These are phyloP conservation scores for Lagenorhynchus albirostris DNA, from an alignment of 2,113 vertebrate genomes.

Conservation along the genomic window DNA sequence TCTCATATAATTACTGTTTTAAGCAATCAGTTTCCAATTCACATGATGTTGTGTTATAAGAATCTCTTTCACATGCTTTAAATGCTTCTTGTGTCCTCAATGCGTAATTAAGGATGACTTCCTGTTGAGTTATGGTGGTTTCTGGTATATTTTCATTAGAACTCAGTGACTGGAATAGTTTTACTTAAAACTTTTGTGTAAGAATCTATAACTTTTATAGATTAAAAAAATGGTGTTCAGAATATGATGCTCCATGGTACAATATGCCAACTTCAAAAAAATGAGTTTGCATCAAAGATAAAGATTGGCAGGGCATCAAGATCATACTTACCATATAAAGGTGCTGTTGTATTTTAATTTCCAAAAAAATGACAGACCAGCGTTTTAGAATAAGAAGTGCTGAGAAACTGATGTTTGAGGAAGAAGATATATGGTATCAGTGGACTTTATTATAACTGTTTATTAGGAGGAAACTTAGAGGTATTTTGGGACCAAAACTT, in stretches of 20 bases:
- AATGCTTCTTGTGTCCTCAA: not conserved
- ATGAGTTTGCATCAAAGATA: not conserved
- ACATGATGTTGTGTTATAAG: not conserved
- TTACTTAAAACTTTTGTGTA: not conserved
- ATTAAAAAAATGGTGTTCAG: not conserved
- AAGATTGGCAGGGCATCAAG: not conserved
- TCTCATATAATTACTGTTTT: not conserved
- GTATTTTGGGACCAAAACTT: not conserved
- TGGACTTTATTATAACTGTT: not conserved
- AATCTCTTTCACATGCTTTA: not conserved
- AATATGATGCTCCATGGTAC: not conserved
- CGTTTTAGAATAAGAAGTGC: not conserved
- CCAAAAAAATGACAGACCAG: not conserved
- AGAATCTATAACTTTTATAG: not conserved
- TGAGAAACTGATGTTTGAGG: not conserved
- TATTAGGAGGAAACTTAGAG: not conserved
- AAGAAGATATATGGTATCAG: not conserved
- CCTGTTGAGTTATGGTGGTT: not conserved
- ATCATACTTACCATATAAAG: not conserved
- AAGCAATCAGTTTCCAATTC: not conserved
- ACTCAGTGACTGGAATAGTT: not conserved
- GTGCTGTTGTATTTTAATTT: not conserved
- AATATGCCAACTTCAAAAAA: not conserved
- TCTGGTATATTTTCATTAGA: not conserved
- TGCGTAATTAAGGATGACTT: not conserved